phyloP scores from a whole-genome alignment of 2,888 invertebrate species.

The Rhingia rostrata region DNA sequence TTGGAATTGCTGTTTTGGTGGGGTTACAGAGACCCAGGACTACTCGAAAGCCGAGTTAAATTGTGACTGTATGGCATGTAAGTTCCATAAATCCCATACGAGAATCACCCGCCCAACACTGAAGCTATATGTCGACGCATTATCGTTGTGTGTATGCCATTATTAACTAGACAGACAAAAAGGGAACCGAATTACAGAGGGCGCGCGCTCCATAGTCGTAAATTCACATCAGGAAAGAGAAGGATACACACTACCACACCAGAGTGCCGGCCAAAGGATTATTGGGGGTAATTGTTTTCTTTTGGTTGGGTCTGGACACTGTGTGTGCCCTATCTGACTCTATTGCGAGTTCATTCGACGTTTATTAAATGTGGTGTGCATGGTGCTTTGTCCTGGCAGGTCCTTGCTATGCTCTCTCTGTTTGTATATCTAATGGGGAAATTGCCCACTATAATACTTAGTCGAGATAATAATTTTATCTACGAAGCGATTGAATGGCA shows the following conservation, averaged over 20 bases:
- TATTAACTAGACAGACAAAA: slow-evolving; percentile 32
- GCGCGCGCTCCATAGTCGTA: background rate
- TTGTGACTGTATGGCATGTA: slow-evolving; percentile 51
- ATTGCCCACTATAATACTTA: slow-evolving; percentile 66
- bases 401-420: slow-evolving; percentile 21
- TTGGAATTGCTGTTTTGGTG: slow-evolving; percentile 50
- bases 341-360: slow-evolving; percentile 11
- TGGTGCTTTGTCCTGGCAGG: slow-evolving; percentile 28
- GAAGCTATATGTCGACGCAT: slow-evolving; percentile 66
- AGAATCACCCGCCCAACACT: slow-evolving; percentile 42
- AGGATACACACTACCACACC: slow-evolving; percentile 1
- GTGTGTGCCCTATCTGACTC: slow-evolving; percentile 1
- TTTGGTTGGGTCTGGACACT: background rate
- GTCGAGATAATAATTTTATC: slow-evolving; percentile 70
- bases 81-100: slow-evolving; percentile 50
- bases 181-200: background rate
- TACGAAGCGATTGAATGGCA: slow-evolving; percentile 57
- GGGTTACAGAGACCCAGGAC: slow-evolving; percentile 13
- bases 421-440: slow-evolving; percentile 42
- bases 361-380: slow-evolving; percentile 44
- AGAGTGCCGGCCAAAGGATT: slow-evolving; percentile 57
- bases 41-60: slow-evolving; percentile 18
- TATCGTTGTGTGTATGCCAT: slow-evolving; percentile 49
- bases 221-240: slow-evolving; percentile 16
- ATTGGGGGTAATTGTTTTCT: slow-evolving; percentile 63